Percentiles rank a stretch among this genome's conserved stretches.
Conservation (phyloP, 2,888 invertebrate genomes). For the Scelioninae gen. 1 region DNA sequence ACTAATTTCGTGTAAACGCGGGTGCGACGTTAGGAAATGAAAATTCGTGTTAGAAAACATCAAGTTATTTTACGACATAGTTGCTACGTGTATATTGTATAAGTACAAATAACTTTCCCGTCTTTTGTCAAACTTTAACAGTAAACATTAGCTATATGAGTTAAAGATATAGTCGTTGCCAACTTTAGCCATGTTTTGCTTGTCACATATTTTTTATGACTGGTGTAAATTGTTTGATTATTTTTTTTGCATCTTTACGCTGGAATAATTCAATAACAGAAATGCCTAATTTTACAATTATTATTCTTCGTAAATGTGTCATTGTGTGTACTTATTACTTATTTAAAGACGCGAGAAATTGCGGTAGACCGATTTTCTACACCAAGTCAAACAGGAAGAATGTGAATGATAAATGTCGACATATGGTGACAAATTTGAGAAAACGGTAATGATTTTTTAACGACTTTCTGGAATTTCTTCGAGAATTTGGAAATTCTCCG, state of each 20-base stretch:
- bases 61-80: conserved; percentile 14
- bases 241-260: background rate
- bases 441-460: conserved; percentile 49
- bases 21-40: conserved; percentile 4
- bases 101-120: conserved; percentile 37
- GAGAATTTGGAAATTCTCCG: conserved; percentile 3
- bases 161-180: conserved; percentile 26
- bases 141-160: conserved; percentile 28
- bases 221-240: conserved; percentile 3
- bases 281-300: background rate
- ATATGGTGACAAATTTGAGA: conserved; percentile 39
- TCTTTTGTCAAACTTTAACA: conserved; percentile 39
- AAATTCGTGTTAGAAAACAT: conserved; percentile 24
- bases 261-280: background rate
- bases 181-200: conserved; percentile 34
- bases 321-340: conserved; percentile 12
- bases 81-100: conserved; percentile 29
- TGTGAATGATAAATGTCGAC: conserved; percentile 45
- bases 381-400: conserved; percentile 36
- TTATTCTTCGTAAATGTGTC: conserved; percentile 11
- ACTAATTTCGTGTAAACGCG: conserved; percentile 28
- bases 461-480: conserved; percentile 21
- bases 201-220: conserved; percentile 7
- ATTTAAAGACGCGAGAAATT: conserved; percentile 24
- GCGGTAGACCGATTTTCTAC: conserved; percentile 27